Base-by-base conservation (phyloP, 2,113 vertebrate genomes). In the Bucco capensis region DNA sequence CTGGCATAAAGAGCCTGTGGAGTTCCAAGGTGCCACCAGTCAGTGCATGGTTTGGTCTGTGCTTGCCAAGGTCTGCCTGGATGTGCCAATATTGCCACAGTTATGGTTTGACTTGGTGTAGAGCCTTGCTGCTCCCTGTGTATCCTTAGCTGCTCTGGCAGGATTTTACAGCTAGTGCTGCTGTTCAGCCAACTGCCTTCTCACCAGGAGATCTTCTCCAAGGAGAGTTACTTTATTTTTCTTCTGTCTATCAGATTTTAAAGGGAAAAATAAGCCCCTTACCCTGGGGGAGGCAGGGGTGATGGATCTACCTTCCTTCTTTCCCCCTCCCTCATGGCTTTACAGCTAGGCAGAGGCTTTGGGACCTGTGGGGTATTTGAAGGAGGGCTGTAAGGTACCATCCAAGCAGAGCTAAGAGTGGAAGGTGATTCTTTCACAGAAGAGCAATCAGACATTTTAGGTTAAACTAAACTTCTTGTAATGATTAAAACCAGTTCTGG, bases 71-170 rank as follows among this genome's bases (percentile, higher is more conserved):
- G 21, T 51, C 35, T 62, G n/a, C 40, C 51, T 74, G 64, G 33
- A 3, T 19, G 53, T 74, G 77, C 37, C 15, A 4, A 1, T 51
- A 9, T 14, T n/a, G 35, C 31, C 42, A 9, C 0, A 0, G n/a
- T 21, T 66, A 3, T 3, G 14, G 47, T 60, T 82, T 6, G 7
- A 3, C 58, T 51, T 28, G 46, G 28, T 71, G 65, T 12, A n/a
- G 2, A 54, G 10, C 73, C 5, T 62, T 62, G 44, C 37, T 86
- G 24, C 35, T 71, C 23, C 3, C 0, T 12, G 4, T 57, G 38
- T 62, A 53, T 33, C 19, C 47, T 58, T 65, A 53, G 31, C 72
- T 70, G 25, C n/a, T 70, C 50, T 0, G 0, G 15, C 47, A 69
- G 66, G 28, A 66, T 76, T 79, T 89, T 73, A 22, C 40, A 76